These are phyloP conservation scores for Hystrix cristata DNA, from an alignment of 2,113 vertebrate species.

Conservation along the genomic window DNA sequence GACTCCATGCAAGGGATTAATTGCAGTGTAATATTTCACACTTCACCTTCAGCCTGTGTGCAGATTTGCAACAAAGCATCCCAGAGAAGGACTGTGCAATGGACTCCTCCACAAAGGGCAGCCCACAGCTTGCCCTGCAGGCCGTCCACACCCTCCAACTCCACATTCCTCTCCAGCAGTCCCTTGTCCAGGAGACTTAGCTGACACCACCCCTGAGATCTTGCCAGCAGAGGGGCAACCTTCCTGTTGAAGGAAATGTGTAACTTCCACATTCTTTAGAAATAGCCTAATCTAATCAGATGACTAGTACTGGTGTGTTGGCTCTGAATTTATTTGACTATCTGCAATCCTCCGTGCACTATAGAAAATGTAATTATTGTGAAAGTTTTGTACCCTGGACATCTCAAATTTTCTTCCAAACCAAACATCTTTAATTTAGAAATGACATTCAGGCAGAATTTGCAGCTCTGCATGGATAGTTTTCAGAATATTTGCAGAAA, in stretches of 20 bases:
- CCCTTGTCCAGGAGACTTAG: not conserved
- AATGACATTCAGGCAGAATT: not conserved
- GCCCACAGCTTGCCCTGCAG: not conserved
- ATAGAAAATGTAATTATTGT: not conserved
- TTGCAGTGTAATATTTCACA: not conserved
- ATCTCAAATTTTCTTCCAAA: not conserved
- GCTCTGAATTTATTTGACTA: not conserved
- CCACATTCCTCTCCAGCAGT: not conserved
- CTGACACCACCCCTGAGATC: not conserved
- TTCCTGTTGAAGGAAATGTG: not conserved
- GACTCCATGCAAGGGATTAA: not conserved
- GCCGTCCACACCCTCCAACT: not conserved
- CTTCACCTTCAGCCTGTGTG: not conserved
- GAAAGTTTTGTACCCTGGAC: not conserved
- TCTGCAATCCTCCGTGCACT: not conserved
- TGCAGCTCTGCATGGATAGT: not conserved
- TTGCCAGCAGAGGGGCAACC: not conserved
- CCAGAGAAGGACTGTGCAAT: not conserved
- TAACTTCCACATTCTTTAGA: not conserved
- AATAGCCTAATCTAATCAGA: not conserved
- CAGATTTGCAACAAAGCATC: not conserved
- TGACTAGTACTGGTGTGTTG: not conserved
- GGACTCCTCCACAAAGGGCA: not conserved
- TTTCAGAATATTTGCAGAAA: not conserved
- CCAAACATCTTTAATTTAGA: not conserved